Conservation (phyloP, 2,113 vertebrate genomes). For the Aix galericulata region DNA sequence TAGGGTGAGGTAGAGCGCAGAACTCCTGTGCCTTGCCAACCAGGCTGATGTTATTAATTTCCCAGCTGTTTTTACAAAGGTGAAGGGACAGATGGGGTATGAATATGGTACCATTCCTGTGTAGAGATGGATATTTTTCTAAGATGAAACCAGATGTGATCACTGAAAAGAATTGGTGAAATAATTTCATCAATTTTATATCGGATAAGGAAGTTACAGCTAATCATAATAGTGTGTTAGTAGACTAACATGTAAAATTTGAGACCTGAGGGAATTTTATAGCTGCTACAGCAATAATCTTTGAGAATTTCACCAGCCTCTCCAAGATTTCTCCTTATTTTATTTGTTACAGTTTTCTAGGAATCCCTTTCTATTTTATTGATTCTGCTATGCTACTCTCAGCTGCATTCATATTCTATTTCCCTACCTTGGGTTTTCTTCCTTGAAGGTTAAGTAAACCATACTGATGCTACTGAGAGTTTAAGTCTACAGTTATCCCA, state of each 20-base stretch:
- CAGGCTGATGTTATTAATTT: neutral
- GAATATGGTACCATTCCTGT: neutral
- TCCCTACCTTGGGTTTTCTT: neutral
- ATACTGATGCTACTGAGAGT: neutral
- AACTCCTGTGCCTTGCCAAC: neutral
- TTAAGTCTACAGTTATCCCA: neutral
- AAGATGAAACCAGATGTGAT: neutral
- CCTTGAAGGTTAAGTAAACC: neutral
- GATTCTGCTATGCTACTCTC: neutral
- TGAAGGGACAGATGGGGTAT: neutral
- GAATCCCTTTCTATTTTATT: neutral
- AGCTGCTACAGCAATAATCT: neutral
- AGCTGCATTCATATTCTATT: neutral
- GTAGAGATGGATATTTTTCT: neutral
- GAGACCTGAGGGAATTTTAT: neutral
- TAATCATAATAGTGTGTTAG: neutral
- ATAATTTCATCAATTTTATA: neutral
- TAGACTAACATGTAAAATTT: neutral
- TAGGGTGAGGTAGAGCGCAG: neutral
- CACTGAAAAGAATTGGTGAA: neutral
- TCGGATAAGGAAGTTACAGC: neutral
- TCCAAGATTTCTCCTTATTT: neutral
- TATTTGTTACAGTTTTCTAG: neutral
- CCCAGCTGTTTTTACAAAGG: neutral
- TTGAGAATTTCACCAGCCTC: neutral